Percentiles rank a stretch among this genome's conserved stretches.
Evolutionary conservation across 1,140 invertebrate species (phyloP).

Genomic region (Bombyx mandarina): DNA sequence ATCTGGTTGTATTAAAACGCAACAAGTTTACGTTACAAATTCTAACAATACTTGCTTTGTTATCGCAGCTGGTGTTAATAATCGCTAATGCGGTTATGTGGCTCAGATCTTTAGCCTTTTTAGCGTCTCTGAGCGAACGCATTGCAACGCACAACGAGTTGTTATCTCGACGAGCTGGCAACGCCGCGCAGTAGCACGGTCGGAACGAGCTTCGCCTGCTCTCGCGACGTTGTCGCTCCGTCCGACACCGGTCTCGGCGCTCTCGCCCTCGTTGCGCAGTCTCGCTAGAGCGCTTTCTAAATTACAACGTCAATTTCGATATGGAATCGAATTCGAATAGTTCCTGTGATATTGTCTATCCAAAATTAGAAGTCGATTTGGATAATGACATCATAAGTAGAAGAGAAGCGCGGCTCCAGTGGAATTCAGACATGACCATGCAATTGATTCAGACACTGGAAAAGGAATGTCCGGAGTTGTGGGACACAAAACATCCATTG

Average conservation of each 20-base stretch:
- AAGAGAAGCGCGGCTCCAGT: conserved; percentile 20
- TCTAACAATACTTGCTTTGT: conserved; percentile 18
- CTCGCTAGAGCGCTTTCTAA: conserved; percentile 53
- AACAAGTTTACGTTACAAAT: neutral
- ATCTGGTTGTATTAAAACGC: too few relatives aligned
- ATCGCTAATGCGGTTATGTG: conserved; percentile 26
- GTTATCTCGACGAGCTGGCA: conserved; percentile 22
- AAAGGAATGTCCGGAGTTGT: conserved; percentile 49
- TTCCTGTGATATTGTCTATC: conserved; percentile 34
- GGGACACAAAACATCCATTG: conserved; percentile 43
- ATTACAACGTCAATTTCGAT: conserved; percentile 27
- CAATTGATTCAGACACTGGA: conserved; percentile 45
- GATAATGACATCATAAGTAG: conserved; percentile 28
- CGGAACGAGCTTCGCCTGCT: conserved; percentile 3
- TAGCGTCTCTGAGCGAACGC: conserved; percentile 20
- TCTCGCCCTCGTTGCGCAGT: conserved; percentile 41
- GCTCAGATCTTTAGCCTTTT: conserved; percentile 21
- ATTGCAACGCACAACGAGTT: conserved; percentile 12
- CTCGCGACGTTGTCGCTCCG: conserved; percentile 44
- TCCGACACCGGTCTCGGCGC: conserved; percentile 46
- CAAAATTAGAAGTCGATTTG: conserved; percentile 42
- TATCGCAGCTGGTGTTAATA: conserved; percentile 22
- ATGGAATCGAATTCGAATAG: conserved; percentile 48
- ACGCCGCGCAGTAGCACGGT: conserved; percentile 19
- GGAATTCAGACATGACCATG: conserved; percentile 48